Conservation (phyloP, 1,140 invertebrate genomes). For the Drosophila teissieri region DNA sequence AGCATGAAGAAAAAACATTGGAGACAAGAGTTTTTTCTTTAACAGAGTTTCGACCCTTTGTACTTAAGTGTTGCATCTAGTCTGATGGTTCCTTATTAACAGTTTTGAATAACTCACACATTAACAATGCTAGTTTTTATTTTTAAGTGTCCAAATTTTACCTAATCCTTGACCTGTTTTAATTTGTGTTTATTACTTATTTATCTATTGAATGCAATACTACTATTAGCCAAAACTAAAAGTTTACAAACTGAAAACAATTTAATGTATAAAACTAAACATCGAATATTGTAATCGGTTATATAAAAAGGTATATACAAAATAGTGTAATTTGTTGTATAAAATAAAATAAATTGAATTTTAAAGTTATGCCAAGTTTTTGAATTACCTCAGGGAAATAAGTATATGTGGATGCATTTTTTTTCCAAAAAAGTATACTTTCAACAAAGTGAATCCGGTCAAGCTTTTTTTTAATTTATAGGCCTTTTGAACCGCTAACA, state of each 20-base stretch:
- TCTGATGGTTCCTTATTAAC: constrained; percentile 6
- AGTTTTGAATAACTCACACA: not conserved
- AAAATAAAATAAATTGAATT: too few species aligned
- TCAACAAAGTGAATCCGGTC: too few species aligned
- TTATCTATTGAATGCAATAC: not conserved
- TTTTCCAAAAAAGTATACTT: too few species aligned
- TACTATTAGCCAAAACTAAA: not conserved
- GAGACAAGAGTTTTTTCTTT: not conserved
- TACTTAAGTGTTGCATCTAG: constrained; percentile 15
- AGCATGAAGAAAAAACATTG: not conserved
- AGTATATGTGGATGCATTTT: too few species aligned
- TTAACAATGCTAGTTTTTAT: not conserved
- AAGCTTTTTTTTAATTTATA: too few species aligned
- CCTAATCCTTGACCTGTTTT: not conserved
- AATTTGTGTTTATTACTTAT: not conserved
- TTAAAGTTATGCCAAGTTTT: too few species aligned
- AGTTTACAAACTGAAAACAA: not conserved
- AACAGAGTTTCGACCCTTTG: not conserved
- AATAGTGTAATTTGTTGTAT: too few species aligned
- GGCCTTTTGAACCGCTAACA: too few species aligned
- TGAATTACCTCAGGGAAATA: too few species aligned
- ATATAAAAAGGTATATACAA: not conserved
- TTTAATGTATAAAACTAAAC: not conserved
- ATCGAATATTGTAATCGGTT: not conserved
- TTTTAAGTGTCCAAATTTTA: not conserved